Evolutionary conservation across 2,888 invertebrate species (phyloP).

Genomic region (Apantesis nais): DNA sequence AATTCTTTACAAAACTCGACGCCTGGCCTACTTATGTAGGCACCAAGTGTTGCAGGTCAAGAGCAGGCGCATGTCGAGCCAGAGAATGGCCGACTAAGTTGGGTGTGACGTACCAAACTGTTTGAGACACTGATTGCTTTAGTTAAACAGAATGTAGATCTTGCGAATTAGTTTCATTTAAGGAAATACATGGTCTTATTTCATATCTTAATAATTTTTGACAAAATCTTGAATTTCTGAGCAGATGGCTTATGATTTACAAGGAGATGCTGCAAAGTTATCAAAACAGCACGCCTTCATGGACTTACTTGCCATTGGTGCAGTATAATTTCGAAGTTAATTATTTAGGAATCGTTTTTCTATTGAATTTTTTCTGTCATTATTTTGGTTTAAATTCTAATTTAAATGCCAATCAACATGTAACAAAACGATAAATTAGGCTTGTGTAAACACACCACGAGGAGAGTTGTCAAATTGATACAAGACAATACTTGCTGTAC

Average conservation of each 20-base stretch:
- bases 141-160: constrained; percentile 2
- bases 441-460: not conserved
- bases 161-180: not conserved
- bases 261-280: not conserved
- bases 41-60: constrained; percentile 44
- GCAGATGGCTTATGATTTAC: not conserved
- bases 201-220: too few species aligned
- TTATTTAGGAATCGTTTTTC: not conserved
- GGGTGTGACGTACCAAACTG: constrained; percentile 12
- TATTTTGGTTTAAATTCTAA: not conserved
- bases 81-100: constrained; percentile 14
- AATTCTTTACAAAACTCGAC: constrained; percentile 3
- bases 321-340: not conserved
- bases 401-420: too few species aligned
- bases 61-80: constrained; percentile 29
- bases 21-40: constrained; percentile 23
- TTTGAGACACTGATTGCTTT: constrained; percentile 14
- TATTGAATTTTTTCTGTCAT: not conserved
- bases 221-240: too few species aligned
- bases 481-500: not conserved
- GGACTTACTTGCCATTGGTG: not conserved
- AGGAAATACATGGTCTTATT: not conserved
- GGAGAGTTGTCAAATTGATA: not conserved
- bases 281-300: not conserved
- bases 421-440: not conserved